Conservation (phyloP, 2,113 vertebrate species). For the Rhinoptilus africanus region DNA sequence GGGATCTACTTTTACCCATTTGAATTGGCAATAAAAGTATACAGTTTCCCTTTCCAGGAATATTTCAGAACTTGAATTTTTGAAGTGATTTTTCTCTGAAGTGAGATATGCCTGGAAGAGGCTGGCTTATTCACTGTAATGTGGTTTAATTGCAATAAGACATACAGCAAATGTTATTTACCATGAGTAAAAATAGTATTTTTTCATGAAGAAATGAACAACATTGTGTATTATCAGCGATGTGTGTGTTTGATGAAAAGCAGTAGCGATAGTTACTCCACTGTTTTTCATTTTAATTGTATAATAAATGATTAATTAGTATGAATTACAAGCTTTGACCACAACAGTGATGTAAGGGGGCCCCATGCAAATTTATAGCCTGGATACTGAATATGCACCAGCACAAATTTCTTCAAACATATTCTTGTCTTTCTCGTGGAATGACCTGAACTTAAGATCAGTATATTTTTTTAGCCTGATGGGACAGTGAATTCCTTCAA, state of each 20-base stretch:
- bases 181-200: slow-evolving; percentile 32
- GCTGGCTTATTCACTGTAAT: not conserved
- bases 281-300: not conserved
- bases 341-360: not conserved
- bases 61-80: slow-evolving; percentile 25
- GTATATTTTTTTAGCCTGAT: not conserved
- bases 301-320: not conserved
- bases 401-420: not conserved
- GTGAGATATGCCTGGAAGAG: slow-evolving; percentile 3
- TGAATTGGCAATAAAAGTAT: slow-evolving; percentile 13
- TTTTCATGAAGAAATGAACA: not conserved
- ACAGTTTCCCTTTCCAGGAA: not conserved
- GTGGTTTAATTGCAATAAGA: slow-evolving; percentile 10
- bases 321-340: not conserved
- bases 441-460: not conserved
- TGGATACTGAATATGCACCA: not conserved
- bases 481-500: not conserved
- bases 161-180: slow-evolving; percentile 28
- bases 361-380: not conserved
- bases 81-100: slow-evolving; percentile 18
- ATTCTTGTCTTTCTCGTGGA: not conserved
- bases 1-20: not conserved
- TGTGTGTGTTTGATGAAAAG: not conserved
- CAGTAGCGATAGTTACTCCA: not conserved
- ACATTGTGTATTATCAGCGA: not conserved